Evolutionary conservation across 2,113 vertebrate species (phyloP).

Genomic region (Bagarius yarrelli): DNA sequence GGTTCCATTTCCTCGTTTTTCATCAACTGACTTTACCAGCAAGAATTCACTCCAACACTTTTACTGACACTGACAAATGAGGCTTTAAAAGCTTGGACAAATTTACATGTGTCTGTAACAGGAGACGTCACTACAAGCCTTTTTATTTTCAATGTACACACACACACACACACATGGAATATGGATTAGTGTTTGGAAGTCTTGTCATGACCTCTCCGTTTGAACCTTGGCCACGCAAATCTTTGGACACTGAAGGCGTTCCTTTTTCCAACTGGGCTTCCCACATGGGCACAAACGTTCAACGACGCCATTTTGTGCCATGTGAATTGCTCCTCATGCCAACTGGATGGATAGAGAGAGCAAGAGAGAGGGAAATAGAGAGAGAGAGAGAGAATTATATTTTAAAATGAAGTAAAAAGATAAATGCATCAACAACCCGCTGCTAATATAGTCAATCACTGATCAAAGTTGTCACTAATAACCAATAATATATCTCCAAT

Average conservation of each 20-base stretch:
- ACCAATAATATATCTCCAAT: background rate
- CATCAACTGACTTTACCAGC: background rate
- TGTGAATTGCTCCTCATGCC: constrained; percentile 59
- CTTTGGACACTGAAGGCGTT: constrained; percentile 47
- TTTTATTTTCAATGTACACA: constrained; percentile 5
- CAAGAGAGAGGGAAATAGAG: constrained; percentile 7
- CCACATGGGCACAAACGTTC: constrained; percentile 55
- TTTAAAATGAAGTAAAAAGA: background rate
- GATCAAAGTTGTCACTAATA: background rate
- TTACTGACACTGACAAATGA: background rate
- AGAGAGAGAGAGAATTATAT: constrained; percentile 12
- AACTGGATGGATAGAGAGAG: constrained; percentile 53
- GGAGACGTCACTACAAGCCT: background rate
- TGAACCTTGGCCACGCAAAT: constrained; percentile 45
- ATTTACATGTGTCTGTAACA: constrained; percentile 5
- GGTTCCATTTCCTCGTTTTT: background rate
- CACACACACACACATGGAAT: constrained; percentile 3
- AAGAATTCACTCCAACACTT: background rate
- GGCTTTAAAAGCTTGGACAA: background rate
- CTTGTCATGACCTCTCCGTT: constrained; percentile 29
- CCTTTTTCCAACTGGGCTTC: constrained; percentile 52
- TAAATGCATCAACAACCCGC: background rate
- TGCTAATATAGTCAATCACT: background rate
- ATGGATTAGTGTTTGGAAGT: constrained; percentile 17
- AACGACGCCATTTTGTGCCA: constrained; percentile 55